phyloP scores from a whole-genome alignment of 2,797 vertebrate species.

The Orientallactaga sibirica region DNA sequence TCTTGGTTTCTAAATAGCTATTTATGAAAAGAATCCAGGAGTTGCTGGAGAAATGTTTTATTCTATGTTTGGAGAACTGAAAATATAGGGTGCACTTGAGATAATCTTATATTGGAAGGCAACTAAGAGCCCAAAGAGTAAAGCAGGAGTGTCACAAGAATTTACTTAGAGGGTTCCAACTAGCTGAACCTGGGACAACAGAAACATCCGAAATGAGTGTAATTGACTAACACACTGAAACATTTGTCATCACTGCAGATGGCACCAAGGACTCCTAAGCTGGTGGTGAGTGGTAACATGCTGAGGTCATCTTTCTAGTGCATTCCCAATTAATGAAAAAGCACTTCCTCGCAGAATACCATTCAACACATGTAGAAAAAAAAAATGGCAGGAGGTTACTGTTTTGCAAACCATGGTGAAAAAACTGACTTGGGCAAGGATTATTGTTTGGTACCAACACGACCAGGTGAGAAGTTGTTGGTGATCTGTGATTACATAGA shows the following conservation, averaged over 20 bases:
- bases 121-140: neutral
- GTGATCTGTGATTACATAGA: neutral
- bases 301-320: neutral
- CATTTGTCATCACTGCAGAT: neutral
- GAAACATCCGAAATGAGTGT: neutral
- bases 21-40: constrained; percentile 8
- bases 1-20: constrained; percentile 28
- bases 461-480: neutral
- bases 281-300: constrained; percentile 25
- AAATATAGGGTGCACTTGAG: neutral
- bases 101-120: neutral
- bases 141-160: neutral
- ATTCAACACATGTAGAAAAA: neutral
- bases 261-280: neutral
- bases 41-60: neutral
- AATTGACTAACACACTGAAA: neutral
- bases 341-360: neutral
- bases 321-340: neutral
- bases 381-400: constrained; percentile 12
- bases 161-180: neutral
- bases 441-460: neutral
- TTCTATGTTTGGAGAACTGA: neutral
- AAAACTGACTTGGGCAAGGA: constrained; percentile 1
- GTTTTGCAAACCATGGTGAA: constrained; percentile 34
- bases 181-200: neutral